Base-by-base conservation (phyloP, 92 coral and sea anemone species). In the Isaurus tuberculatus region DNA sequence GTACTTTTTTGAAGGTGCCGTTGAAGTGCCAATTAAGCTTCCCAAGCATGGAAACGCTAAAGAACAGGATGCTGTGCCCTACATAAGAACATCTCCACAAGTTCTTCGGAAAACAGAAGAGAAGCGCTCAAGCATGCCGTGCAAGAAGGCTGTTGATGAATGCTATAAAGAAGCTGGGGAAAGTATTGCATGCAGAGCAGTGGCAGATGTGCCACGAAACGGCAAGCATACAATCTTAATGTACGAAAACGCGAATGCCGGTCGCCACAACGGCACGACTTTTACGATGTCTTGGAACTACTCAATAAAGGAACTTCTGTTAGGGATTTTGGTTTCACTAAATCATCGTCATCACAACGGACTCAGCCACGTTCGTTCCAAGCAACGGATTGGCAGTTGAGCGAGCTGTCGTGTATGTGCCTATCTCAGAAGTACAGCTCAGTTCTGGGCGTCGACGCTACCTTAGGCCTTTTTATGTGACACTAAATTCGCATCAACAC, bases 111-210 rank as follows among this genome's bases (percentile, higher is more conserved):
- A 65, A 60, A 68, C 79, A 27, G 75, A 78, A 60, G 79, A 88
- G 40, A 88, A 88, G 68, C 70, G 86, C 83, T 25, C 36, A 25
- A 79, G 77, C 34, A 65, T 25, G 66, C 49, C 90, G 51, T 89
- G 87, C 72, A 83, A 71, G 78, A 49, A 73, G 85, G 90, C 87
- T 48, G 90, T 86, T 26, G 87, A 89, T 36, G 89, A 89, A 75
- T 89, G 92, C 71, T 89, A 43, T 79, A 72, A 88, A 58, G 91
- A 88, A 80, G 88, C 80, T 15, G 91, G 88, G 60, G 88, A 88
- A 60, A 88, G 57, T 72, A 65, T 66, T 78, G 91, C 88, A 65
- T 75, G 84, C 61, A 27, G 72, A 57, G 81, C 91, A 26, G 86
- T 79, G 8, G 86, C 91, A 79, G 91, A 88, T 72, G 88, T 88